Evolutionary conservation across 2,888 invertebrate species (phyloP).

Genomic region (Eristalis intricaria): DNA sequence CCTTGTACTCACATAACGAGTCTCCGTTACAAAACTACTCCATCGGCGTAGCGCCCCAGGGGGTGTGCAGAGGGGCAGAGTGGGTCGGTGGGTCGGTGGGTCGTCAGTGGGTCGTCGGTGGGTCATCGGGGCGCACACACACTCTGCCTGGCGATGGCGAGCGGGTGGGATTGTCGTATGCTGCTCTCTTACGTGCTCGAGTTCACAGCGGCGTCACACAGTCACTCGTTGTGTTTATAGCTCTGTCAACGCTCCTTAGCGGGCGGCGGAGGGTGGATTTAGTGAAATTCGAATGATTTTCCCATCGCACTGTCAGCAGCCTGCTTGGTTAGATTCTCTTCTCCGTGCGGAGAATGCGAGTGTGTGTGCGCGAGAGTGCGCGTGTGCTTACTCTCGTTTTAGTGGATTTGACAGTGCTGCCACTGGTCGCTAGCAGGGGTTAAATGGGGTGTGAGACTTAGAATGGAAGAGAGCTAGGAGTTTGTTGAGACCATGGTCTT

Average conservation of each 20-base stretch:
- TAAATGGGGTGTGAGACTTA: too few species aligned
- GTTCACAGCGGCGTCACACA: neutral
- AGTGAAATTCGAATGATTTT: neutral
- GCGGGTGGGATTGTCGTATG: neutral
- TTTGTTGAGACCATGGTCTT: too few species aligned
- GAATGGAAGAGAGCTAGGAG: too few species aligned
- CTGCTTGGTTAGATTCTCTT: neutral
- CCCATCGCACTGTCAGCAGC: neutral
- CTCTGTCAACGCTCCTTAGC: neutral
- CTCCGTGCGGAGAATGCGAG: too few species aligned
- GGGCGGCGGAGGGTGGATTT: neutral
- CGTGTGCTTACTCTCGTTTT: neutral
- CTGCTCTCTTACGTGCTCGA: neutral
- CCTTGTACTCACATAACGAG: slow-evolving; percentile 48
- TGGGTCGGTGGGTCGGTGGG: too few species aligned
- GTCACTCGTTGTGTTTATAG: neutral
- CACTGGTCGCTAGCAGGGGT: too few species aligned
- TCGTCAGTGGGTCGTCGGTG: too few species aligned
- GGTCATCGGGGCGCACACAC: too few species aligned
- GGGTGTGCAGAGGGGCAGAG: neutral
- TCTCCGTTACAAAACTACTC: slow-evolving; percentile 51
- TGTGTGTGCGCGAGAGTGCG: neutral
- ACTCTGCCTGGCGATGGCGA: too few species aligned
- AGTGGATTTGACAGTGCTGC: too few species aligned
- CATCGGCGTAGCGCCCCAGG: slow-evolving; percentile 25